phyloP scores from a whole-genome alignment of 2,797 vertebrate genomes.

The Aulostomus chinensis region DNA sequence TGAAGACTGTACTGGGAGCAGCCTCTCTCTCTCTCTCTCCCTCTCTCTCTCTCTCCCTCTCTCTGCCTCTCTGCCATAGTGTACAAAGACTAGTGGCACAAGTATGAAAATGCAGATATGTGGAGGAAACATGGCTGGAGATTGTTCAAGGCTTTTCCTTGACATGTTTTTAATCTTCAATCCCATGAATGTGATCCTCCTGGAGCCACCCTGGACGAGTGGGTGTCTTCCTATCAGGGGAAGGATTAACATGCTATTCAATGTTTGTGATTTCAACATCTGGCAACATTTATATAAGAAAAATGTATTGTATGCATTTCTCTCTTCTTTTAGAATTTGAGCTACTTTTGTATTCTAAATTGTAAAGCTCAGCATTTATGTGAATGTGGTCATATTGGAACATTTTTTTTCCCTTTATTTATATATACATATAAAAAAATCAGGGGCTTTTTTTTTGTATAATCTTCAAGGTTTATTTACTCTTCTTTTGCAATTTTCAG shows the following conservation, averaged over 20 bases:
- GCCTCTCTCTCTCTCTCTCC: constrained; percentile 65
- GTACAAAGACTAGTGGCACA: constrained; percentile 89
- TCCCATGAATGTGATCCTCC: constrained; percentile 50
- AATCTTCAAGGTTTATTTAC: constrained; percentile 85
- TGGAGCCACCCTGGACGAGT: constrained; percentile 56
- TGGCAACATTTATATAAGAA: constrained; percentile 16
- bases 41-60: constrained; percentile 20
- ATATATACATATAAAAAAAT: constrained; percentile 18
- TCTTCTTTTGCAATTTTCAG: constrained; percentile 82
- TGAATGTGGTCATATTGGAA: constrained; percentile 1
- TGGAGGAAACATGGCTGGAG: constrained; percentile 88
- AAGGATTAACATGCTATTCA: constrained; percentile 41
- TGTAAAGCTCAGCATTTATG: constrained; percentile 10
- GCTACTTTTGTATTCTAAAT: constrained; percentile 2
- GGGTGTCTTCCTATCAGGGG: constrained; percentile 48
- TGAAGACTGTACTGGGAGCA: constrained; percentile 74
- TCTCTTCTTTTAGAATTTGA: constrained; percentile 13
- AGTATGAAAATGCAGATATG: constrained; percentile 94
- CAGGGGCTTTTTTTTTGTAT: constrained; percentile 59
- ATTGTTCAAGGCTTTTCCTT: constrained; percentile 79
- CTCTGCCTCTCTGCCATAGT: constrained; percentile 61
- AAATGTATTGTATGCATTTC: constrained; percentile 3
- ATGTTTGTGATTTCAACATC: constrained; percentile 33
- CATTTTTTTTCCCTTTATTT: constrained; percentile 5
- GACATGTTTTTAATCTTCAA: neutral